A percentile compares a stretch with the other conserved stretches of the same genome.
Conservation (phyloP, 1,140 invertebrate genomes). For the Drosophila simulans region DNA sequence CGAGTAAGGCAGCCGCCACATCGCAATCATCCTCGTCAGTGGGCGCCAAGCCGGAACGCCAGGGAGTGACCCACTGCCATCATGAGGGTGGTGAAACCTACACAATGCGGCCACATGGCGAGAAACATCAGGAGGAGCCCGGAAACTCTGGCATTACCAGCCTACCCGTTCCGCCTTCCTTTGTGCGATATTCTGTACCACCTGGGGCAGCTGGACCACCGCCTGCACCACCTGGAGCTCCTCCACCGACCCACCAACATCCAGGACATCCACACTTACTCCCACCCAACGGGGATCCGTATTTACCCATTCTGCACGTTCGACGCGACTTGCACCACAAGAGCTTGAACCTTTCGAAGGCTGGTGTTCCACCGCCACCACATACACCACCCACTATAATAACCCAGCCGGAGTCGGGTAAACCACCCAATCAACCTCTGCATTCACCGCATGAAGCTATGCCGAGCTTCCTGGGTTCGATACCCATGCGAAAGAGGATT, state of each 20-base stretch:
- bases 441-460: conserved; percentile 85
- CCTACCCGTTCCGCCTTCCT: conserved; percentile 31
- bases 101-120: conserved; percentile 87
- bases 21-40: not conserved
- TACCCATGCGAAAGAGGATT: conserved; percentile 86
- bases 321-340: conserved; percentile 89
- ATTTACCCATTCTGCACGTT: conserved; percentile 89
- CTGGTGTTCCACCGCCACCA: conserved; percentile 24
- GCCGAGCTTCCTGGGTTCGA: conserved; percentile 87
- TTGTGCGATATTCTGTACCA: conserved; percentile 40
- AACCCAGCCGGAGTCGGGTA: conserved; percentile 76
- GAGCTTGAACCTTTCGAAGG: conserved; percentile 78
- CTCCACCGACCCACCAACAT: conserved; percentile 12
- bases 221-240: conserved; percentile 1
- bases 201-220: conserved; percentile 18
- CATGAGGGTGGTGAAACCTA: conserved; percentile 88
- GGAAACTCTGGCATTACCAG: not conserved
- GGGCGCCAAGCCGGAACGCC: conserved; percentile 52
- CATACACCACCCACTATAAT: conserved; percentile 67
- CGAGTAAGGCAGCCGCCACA: conserved; percentile 18
- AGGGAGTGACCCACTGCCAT: conserved; percentile 88
- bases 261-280: conserved; percentile 47
- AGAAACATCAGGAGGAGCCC: conserved; percentile 48
- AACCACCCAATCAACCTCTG: conserved; percentile 65
- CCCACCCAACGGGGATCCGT: conserved; percentile 74